Evolutionary conservation across 2,797 vertebrate species (phyloP).

Genomic region (Hybognathus amarus): DNA sequence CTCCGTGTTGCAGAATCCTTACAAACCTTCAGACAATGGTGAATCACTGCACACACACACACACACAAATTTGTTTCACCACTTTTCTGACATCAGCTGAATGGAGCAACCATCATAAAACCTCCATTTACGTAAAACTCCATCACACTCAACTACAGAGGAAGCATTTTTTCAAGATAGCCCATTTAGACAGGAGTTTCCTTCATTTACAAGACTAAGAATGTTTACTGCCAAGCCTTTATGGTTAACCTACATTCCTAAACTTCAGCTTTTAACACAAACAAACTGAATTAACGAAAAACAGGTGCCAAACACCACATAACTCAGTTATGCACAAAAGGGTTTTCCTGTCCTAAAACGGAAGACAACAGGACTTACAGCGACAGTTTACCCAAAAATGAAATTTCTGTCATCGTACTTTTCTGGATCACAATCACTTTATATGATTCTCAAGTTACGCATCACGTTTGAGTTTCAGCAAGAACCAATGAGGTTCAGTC

Average conservation of each 20-base stretch:
- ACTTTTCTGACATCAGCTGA: background rate
- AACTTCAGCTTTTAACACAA: slow-evolving; percentile 20
- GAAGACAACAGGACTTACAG: slow-evolving; percentile 22
- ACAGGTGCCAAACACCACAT: background rate
- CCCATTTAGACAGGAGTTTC: slow-evolving; percentile 14
- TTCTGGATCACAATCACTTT: too few species aligned
- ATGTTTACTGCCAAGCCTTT: slow-evolving; percentile 27
- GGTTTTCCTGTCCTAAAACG: slow-evolving; percentile 5
- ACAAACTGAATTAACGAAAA: background rate
- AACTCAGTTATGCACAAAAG: background rate
- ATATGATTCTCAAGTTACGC: too few species aligned
- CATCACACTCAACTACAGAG: background rate
- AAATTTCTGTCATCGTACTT: too few species aligned
- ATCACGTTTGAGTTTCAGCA: too few species aligned
- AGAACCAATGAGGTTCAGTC: too few species aligned
- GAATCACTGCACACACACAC: background rate
- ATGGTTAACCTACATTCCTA: background rate
- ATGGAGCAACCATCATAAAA: background rate
- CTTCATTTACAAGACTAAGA: slow-evolving; percentile 37
- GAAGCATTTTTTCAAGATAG: background rate
- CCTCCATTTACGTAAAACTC: background rate
- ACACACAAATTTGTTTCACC: slow-evolving; percentile 15
- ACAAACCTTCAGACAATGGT: background rate
- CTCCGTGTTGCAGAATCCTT: slow-evolving; percentile 12
- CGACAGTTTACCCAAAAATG: too few species aligned